Conservation (phyloP, 2,888 invertebrate genomes). For the Synergus itoensis region DNA sequence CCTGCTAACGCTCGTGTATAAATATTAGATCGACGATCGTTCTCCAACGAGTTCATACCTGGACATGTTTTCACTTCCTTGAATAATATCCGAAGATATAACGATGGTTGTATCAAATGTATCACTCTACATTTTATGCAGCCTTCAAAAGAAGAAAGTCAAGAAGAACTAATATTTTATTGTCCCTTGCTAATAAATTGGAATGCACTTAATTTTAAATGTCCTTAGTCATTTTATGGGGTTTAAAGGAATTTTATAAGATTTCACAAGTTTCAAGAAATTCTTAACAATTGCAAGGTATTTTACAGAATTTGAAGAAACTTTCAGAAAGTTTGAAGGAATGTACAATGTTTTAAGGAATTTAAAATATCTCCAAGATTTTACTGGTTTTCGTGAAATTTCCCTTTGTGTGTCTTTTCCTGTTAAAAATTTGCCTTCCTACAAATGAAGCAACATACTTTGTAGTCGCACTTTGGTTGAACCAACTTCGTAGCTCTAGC, state of each 20-base stretch:
- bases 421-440: background rate
- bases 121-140: background rate
- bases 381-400: no score
- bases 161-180: no score
- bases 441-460: conserved; percentile 51
- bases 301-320: no score
- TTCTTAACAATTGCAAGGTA: no score
- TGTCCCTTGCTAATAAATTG: no score
- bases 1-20: conserved; percentile 69
- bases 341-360: no score
- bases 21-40: conserved; percentile 70
- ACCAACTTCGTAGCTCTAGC: conserved; percentile 64
- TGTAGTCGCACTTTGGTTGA: conserved; percentile 62
- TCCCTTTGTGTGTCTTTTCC: background rate
- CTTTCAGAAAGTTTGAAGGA: no score
- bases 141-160: background rate
- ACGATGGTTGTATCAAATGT: background rate
- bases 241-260: no score
- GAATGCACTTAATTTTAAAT: no score
- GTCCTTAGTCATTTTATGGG: no score
- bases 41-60: conserved; percentile 51
- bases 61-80: conserved; percentile 59
- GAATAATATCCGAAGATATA: conserved; percentile 47
- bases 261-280: no score
- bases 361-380: no score